Base-by-base conservation (phyloP, 2,888 invertebrate genomes). In the Drosophila mercatorum region DNA sequence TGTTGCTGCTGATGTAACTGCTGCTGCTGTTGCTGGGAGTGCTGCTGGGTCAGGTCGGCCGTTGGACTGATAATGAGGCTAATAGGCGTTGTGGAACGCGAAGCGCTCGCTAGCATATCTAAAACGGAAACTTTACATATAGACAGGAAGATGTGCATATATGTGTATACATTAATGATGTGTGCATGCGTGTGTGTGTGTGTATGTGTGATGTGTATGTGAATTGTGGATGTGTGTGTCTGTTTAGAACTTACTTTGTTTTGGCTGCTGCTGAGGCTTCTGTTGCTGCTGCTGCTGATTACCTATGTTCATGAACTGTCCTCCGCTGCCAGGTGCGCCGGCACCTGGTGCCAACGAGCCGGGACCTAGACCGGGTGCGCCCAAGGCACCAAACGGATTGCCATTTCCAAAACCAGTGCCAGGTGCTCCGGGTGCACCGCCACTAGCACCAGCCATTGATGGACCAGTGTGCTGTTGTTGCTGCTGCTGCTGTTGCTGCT, bases 71-170 rank as follows among this genome's bases (percentile, higher is more conserved):
- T 81, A 59, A 94, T 93, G 43, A 95, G 94, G 72, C 96, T 95
- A 7, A 96, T 96, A 11, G 97, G 97, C 2, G 97, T 97, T 65
- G 96, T 96, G 60, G 97, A 96, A 63, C 97, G 95, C n/a, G 96
- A 97, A 49, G 94, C 93, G 88, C 94, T 94, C 80, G 93, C 92
- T 75, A 93, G 92, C 91, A 93, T 93, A 89, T 94, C 94, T 92
- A 94, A 90, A 91, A 93, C 92, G 76, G 92, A 91, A 88, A 92
- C 91, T 92, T 66, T 66, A 61, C 74, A 80, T 78, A 72, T 78
- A 78, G 68, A 81, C 79, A 65, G 68, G 31, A 34, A 22, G 57
- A 62, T 40, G 63, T 63, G 53, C 66, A 59, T 60, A 65, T 49
- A 59, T 68, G 36, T 58, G 28, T 49, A 22, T 31, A 34, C 31